Conservation (phyloP, 2,113 vertebrate genomes). For the Empidonax alnorum region DNA sequence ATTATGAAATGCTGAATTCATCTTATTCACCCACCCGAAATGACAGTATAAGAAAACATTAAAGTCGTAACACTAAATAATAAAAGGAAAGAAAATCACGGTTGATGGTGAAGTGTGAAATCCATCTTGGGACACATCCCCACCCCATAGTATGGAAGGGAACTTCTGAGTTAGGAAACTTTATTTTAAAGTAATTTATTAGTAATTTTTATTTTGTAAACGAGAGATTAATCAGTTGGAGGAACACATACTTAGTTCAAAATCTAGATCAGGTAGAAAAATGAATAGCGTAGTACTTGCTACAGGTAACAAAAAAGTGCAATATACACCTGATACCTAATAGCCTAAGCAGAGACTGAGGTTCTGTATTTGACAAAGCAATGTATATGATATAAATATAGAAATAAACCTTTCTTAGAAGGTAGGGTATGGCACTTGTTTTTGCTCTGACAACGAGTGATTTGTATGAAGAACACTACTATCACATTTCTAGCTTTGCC, state of each 20-base stretch:
- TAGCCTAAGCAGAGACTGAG: not conserved
- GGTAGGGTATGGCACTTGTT: not conserved
- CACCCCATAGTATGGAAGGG: not conserved
- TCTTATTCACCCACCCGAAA: conserved; percentile 31
- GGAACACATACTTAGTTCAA: not conserved
- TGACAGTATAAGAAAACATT: conserved; percentile 41
- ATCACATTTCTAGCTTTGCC: conserved; percentile 20
- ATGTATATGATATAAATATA: not conserved
- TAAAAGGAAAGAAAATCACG: conserved; percentile 47
- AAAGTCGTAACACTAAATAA: conserved; percentile 55
- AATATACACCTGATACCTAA: not conserved
- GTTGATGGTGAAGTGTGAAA: conserved; percentile 17
- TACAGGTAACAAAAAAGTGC: not conserved
- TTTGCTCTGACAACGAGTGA: not conserved
- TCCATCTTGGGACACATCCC: not conserved
- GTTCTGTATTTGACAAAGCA: not conserved
- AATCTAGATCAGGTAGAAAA: not conserved
- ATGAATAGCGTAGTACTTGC: not conserved
- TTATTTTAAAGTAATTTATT: not conserved
- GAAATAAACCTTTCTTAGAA: not conserved
- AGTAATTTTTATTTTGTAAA: conserved; percentile 10
- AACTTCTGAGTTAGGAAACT: not conserved
- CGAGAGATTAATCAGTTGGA: not conserved
- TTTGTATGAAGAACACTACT: not conserved
- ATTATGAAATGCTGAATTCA: conserved; percentile 57